Base-by-base conservation (phyloP, 2,888 invertebrate genomes). In the Catocala sponsa region DNA sequence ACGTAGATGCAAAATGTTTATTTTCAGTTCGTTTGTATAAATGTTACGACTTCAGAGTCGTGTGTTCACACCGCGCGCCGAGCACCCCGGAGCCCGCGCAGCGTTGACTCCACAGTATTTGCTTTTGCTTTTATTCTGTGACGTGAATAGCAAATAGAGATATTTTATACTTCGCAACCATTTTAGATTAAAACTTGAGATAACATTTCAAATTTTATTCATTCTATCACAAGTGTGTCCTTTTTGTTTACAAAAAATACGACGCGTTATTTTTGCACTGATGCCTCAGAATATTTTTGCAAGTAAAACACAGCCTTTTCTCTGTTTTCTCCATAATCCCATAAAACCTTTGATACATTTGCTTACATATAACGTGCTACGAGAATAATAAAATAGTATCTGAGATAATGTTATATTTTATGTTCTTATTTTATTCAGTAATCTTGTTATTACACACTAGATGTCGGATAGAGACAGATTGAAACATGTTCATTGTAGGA, bases 101-200 rank as follows among this genome's bases (percentile, higher is more conserved):
- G 33, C 33, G 1, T 10, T 43, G 10, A 6, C 33, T 53, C 4
- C 13, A 25, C 50, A 55, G 43, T 60, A 48, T 50, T 44, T 55
- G 51, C 9, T 44, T 46, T 60, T 43, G 49, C 49, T 38, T 46
- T 54, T 41, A 41, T 51, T 42, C 6, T 46, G 44, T 54, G 49
- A 54, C 46, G 32, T 38, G 54, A 55, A 50, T 55, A 49, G 25
- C 50, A 43, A 50, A 60, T 55, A 35, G 47, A 10, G n/a, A 48
- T 53, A 53, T 48, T 59, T 48, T 51, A n/a, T 15, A 12, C 7
- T 15, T 13, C 6, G 35, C n/a, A 6, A 15, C 25, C 10, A 15
- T 4, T 15, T 15, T 38, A 7, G 35, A 38, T 15, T 12, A 15
- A 38, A 4, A 25, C 25, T 48, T 48, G 5, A 48, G 48, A 48